Conservation (phyloP, 2,888 invertebrate genomes). For the Dysmachus trigonus region DNA sequence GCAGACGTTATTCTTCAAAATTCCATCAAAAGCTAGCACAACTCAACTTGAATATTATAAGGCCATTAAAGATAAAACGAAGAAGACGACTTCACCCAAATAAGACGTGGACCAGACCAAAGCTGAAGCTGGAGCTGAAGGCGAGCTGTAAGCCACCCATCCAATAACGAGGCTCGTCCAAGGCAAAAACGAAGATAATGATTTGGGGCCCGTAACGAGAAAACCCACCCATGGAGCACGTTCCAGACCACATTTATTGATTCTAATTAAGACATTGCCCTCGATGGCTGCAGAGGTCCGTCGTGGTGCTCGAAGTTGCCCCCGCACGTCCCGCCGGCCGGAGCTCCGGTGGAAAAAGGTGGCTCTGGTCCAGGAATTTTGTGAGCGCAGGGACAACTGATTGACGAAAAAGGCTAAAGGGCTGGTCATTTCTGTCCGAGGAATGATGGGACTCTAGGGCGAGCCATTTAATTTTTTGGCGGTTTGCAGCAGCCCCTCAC, state of each 20-base stretch:
- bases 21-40: background rate
- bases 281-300: constrained; percentile 11
- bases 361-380: background rate
- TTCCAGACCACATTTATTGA: constrained; percentile 44
- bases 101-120: background rate
- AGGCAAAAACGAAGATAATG: constrained; percentile 27
- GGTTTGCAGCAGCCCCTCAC: background rate
- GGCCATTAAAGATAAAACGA: background rate
- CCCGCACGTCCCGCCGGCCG: too few species aligned
- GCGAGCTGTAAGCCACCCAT: background rate
- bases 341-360: background rate
- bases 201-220: constrained; percentile 14
- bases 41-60: background rate
- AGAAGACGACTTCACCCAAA: background rate
- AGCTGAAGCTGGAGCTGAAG: too few species aligned
- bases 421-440: background rate
- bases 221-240: constrained; percentile 45
- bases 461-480: background rate
- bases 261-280: constrained; percentile 47
- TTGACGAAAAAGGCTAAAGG: constrained; percentile 2
- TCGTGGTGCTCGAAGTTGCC: background rate
- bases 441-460: constrained; percentile 26
- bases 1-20: background rate
- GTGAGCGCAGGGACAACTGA: background rate
- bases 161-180: background rate